A percentile compares a stretch with the other conserved stretches of the same genome.
These are phyloP conservation scores for Callithrix jacchus DNA, from an alignment of 2,113 vertebrate genomes.

Conservation along the genomic window DNA sequence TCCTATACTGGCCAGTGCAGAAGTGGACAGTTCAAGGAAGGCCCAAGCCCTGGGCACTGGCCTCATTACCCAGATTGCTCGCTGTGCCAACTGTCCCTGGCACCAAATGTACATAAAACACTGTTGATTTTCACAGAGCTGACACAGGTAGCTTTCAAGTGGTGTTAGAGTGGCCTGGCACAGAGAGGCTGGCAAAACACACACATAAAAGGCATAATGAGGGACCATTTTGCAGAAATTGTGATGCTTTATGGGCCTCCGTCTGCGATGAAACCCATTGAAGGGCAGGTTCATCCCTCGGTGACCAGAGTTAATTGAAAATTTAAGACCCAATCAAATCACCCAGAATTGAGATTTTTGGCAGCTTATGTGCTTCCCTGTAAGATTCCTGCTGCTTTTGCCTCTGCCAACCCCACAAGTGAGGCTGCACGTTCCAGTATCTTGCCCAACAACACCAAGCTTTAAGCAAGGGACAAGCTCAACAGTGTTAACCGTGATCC, in stretches of 20 bases:
- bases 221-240: neutral
- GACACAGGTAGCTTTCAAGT: conserved; percentile 7
- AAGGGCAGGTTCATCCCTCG: conserved; percentile 12
- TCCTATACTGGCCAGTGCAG: no score
- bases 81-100: neutral
- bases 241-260: neutral
- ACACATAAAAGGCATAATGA: neutral
- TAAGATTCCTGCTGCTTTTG: neutral
- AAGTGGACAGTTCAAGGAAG: neutral
- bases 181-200: conserved; percentile 20
- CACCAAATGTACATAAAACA: neutral
- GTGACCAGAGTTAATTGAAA: conserved; percentile 64
- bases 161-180: neutral
- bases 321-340: conserved; percentile 40
- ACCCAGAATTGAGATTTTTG: conserved; percentile 18
- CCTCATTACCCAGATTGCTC: neutral
- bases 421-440: neutral
- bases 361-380: neutral
- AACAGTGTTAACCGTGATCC: neutral
- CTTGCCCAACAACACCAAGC: neutral
- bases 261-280: neutral
- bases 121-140: neutral
- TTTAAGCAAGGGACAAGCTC: neutral
- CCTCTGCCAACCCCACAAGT: neutral
- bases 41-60: neutral